phyloP scores from a whole-genome alignment of 2,888 invertebrate genomes.

The Osedax frankpressi region DNA sequence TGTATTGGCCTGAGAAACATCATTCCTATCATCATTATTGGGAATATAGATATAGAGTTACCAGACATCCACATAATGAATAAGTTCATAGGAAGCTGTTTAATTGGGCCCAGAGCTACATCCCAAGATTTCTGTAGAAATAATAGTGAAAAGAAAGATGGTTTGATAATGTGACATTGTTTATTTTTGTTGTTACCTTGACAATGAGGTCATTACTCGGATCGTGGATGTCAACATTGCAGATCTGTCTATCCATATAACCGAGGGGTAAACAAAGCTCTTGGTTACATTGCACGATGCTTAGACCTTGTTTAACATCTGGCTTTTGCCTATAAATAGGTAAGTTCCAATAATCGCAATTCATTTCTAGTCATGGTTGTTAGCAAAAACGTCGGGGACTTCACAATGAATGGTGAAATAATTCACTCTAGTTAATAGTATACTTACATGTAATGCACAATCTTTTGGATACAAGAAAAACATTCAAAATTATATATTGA shows the following conservation, averaged over 20 bases:
- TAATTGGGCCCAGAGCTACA: slow-evolving; percentile 79
- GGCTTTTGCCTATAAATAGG: too few relatives aligned
- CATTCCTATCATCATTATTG: slow-evolving; percentile 99
- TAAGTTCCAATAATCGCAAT: too few relatives aligned
- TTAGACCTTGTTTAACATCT: neutral
- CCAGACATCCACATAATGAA: slow-evolving; percentile 99
- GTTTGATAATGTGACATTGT: neutral
- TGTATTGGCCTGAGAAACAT: slow-evolving; percentile 87
- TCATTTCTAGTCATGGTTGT: too few relatives aligned
- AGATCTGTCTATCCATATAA: slow-evolving; percentile 15
- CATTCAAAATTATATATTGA: too few relatives aligned
- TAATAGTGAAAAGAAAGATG: neutral
- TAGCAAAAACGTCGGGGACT: too few relatives aligned
- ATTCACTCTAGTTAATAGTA: too few relatives aligned
- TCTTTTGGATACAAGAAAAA: too few relatives aligned
- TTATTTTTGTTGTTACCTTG: slow-evolving; percentile 20
- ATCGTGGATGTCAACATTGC: slow-evolving; percentile 15
- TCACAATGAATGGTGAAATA: too few relatives aligned
- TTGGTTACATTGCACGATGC: neutral
- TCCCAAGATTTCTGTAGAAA: slow-evolving; percentile 71
- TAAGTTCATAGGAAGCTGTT: slow-evolving; percentile 89
- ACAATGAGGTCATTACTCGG: slow-evolving; percentile 27
- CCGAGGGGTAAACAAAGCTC: slow-evolving; percentile 19
- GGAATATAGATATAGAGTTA: slow-evolving; percentile 95
- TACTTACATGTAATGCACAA: too few relatives aligned